phyloP scores from a whole-genome alignment of 2,888 invertebrate species.

The Apodemia zela region DNA sequence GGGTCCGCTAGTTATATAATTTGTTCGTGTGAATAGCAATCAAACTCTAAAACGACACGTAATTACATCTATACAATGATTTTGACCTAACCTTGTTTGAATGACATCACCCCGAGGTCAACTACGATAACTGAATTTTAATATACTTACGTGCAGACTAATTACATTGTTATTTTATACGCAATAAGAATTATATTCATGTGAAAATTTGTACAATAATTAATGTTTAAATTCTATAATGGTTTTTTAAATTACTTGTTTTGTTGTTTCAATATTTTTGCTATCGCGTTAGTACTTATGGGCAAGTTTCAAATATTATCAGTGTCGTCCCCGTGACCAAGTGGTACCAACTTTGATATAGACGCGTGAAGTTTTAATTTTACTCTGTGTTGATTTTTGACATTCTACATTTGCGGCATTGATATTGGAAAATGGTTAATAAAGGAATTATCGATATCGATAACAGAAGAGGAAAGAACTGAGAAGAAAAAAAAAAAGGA shows the following conservation, averaged over 20 bases:
- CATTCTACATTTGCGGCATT: no score
- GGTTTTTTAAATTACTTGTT: not conserved
- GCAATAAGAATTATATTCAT: not conserved
- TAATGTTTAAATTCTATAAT: not conserved
- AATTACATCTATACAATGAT: constrained; percentile 12
- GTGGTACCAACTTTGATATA: no score
- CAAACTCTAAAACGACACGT: constrained; percentile 9
- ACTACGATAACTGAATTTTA: constrained; percentile 16
- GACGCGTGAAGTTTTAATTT: no score
- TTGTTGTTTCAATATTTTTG: not conserved
- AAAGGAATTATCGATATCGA: no score
- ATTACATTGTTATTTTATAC: not conserved
- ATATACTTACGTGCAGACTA: constrained; percentile 4
- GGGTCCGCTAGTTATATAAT: no score
- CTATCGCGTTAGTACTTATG: not conserved
- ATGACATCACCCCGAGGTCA: constrained; percentile 14
- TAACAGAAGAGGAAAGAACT: no score
- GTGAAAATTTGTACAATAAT: not conserved
- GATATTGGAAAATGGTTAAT: no score
- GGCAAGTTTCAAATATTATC: not conserved
- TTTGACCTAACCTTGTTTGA: constrained; percentile 10
- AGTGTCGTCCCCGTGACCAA: no score
- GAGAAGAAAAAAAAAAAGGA: no score
- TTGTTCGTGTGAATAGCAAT: not conserved
- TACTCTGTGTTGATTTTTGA: no score